Conservation (phyloP, 1,140 invertebrate genomes). For the Lasaia peninsularis region DNA sequence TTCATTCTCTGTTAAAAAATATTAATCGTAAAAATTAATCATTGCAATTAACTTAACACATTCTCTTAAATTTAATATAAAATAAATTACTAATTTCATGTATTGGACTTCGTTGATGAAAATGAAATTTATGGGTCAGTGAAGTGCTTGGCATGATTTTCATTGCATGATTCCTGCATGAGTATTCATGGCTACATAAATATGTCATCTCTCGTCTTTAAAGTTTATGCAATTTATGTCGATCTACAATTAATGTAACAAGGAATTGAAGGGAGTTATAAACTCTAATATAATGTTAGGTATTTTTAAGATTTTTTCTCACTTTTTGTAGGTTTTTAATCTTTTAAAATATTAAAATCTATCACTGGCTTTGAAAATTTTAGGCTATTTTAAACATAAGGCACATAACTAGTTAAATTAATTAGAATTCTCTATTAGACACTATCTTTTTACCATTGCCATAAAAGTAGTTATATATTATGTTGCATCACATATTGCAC, state of each 20-base stretch:
- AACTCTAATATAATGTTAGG: slow-evolving; percentile 1
- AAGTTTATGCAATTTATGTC: not conserved
- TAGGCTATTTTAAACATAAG: slow-evolving; percentile 5
- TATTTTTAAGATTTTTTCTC: slow-evolving; percentile 7
- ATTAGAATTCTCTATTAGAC: slow-evolving; percentile 4
- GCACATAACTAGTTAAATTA: slow-evolving; percentile 1
- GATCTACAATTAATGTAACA: not conserved
- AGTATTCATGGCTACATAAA: slow-evolving; percentile 10
- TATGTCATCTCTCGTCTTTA: slow-evolving; percentile 19
- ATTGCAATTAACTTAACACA: too few species aligned
- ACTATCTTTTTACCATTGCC: slow-evolving; percentile 4
- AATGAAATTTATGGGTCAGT: slow-evolving; percentile 44
- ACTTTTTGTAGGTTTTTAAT: slow-evolving; percentile 7
- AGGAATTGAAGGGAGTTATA: not conserved
- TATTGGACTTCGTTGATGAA: not conserved
- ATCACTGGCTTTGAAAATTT: slow-evolving; percentile 3
- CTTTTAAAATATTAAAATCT: slow-evolving; percentile 2
- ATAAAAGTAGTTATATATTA: slow-evolving; percentile 5
- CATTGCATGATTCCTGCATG: slow-evolving; percentile 36
- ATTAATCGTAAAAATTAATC: not conserved
- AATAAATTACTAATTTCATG: not conserved
- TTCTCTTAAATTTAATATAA: not conserved
- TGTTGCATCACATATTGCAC: slow-evolving; percentile 18
- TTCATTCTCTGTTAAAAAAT: slow-evolving; percentile 26
- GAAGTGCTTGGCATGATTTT: slow-evolving; percentile 37